Conservation (phyloP, 2,888 invertebrate species). For the Antitype chi region DNA sequence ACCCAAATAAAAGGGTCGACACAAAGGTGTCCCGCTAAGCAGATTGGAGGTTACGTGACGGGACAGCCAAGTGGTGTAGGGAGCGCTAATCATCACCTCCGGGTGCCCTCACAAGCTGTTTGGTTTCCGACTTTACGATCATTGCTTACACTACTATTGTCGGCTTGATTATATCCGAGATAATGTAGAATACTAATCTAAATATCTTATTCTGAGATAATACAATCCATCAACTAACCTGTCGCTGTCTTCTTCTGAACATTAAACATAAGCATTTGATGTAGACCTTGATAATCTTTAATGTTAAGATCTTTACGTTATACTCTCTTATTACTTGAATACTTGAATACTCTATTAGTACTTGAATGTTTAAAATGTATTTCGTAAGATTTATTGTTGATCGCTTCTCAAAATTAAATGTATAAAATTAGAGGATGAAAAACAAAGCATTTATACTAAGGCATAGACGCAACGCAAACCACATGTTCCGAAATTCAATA, state of each 20-base stretch:
- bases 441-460: neutral
- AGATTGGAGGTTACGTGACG: conserved; percentile 86
- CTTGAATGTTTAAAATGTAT: neutral
- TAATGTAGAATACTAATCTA: conserved; percentile 34
- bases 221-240: neutral
- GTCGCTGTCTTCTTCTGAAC: neutral
- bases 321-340: neutral
- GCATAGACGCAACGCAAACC: neutral
- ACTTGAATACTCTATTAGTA: no score
- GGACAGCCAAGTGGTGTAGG: conserved; percentile 76
- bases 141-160: conserved; percentile 43
- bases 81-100: conserved; percentile 80
- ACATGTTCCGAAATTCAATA: conserved; percentile 9
- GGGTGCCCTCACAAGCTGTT: conserved; percentile 70
- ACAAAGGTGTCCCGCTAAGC: conserved; percentile 87
- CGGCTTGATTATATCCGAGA: conserved; percentile 17
- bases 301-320: neutral
- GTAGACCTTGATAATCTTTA: neutral
- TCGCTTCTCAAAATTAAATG: neutral
- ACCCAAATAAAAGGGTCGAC: conserved; percentile 84
- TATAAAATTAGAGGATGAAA: neutral
- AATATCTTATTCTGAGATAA: neutral
- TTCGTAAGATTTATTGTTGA: neutral
- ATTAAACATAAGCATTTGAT: neutral
- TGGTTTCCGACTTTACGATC: conserved; percentile 67